phyloP scores from a whole-genome alignment of 2,797 vertebrate species.

The Thamnophis elegans region DNA sequence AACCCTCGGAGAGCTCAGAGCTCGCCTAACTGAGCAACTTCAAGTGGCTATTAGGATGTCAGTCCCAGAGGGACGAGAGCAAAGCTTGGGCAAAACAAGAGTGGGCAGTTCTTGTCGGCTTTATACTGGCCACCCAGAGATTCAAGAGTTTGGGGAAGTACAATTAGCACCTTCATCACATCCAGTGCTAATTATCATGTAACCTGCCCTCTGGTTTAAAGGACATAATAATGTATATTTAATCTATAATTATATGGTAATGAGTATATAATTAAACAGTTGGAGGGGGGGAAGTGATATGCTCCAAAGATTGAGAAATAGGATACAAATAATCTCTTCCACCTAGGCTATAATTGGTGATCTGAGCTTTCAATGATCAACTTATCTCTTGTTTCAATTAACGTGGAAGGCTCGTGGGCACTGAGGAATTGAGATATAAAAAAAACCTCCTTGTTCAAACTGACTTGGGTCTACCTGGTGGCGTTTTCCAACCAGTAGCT shows the following conservation, averaged over 20 bases:
- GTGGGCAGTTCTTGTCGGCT: neutral
- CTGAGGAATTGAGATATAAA: neutral
- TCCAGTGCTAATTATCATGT: conserved; percentile 24
- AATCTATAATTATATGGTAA: conserved; percentile 26
- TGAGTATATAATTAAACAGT: conserved; percentile 25
- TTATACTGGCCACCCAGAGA: neutral
- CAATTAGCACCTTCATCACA: conserved; percentile 28
- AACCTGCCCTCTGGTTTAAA: conserved; percentile 29
- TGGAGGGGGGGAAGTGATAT: neutral
- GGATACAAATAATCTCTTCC: conserved; percentile 27
- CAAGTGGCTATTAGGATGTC: neutral
- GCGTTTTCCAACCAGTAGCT: neutral
- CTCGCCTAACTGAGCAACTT: neutral
- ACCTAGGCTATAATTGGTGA: neutral
- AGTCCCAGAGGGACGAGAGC: neutral
- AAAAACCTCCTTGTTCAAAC: neutral
- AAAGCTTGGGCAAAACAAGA: neutral
- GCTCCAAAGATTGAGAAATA: conserved; percentile 23
- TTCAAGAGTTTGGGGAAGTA: conserved; percentile 6
- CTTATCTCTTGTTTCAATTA: neutral
- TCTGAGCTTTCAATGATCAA: neutral
- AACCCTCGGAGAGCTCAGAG: neutral
- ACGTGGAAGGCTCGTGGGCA: neutral
- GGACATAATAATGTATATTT: conserved; percentile 25
- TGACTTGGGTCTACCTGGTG: neutral